Evolutionary conservation across 1,140 invertebrate species (phyloP), one percentile per base, ranked within the genome.

Genomic region (Rhizoglyphus robini): DNA sequence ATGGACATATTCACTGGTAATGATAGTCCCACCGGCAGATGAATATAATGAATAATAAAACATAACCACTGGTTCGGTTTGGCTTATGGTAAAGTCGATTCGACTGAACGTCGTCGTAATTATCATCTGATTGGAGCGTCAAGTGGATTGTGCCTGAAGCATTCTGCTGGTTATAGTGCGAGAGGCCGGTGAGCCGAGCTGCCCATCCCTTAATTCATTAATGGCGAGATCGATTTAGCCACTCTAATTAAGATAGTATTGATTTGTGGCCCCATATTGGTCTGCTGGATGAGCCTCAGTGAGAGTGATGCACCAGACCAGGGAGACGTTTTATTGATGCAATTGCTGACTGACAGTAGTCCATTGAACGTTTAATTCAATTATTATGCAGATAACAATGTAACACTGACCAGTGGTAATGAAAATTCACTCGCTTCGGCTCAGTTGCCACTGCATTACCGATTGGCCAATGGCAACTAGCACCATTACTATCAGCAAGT

Each of bases 161-260:
- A 54, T 8, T 54, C 51, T 5, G 23, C 20, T 27, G 8, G 8
- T 8, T 27, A 32, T 54, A 11, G 8, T 27, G 51, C 20, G 8
- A 8, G 20, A 27, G 8, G 51, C 23, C 8, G 51, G 23, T 11
- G 51, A 11, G 51, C 51, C 23, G 23, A 8, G 51, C 8, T 20
- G 51, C 20, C 20, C 41, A 46, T 46, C 41, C 41, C 51, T 54
- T 54, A 20, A 54, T 54, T 54, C 51, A 54, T 54, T 54, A 54
- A 54, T 27, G 20, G 51, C 15, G 31, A 54, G 51, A 54, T 54
- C 51, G 51, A 54, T 54, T 54, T 20, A 23, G 23, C 51, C 23
- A 54, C 51, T 54, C 31, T 54, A 54, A 54, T 54, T 54, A 54
- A 54, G 51, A 54, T 54, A 20, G 31, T 54, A 54, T 54, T 54